Evolutionary conservation across 2,888 invertebrate genomes (phyloP).

Genomic region (Drosophila quinaria): DNA sequence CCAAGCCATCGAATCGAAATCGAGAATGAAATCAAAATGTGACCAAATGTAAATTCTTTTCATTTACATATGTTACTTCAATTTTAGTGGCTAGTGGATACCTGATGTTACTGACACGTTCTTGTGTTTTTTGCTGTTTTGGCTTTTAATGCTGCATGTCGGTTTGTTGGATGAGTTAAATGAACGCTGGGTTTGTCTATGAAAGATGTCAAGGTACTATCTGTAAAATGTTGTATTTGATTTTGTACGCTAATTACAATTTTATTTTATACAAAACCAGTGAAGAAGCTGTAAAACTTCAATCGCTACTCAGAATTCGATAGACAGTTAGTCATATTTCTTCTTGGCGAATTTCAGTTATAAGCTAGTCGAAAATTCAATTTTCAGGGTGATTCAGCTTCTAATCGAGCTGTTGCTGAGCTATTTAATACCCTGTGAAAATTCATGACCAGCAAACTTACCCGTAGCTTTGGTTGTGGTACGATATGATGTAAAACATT

Average conservation of each 20-base stretch:
- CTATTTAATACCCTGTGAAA: background rate
- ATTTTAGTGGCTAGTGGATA: constrained; percentile 48
- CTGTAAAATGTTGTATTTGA: constrained; percentile 59
- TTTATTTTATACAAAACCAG: constrained; percentile 20
- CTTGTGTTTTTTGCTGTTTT: constrained; percentile 10
- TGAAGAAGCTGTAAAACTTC: constrained; percentile 1
- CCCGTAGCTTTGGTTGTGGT: no score
- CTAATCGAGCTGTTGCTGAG: background rate
- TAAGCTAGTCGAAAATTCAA: background rate
- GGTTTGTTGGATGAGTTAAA: constrained; percentile 74
- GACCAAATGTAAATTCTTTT: constrained; percentile 65
- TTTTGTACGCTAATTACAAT: constrained; percentile 67
- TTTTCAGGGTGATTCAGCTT: background rate
- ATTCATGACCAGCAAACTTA: no score
- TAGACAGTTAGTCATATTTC: background rate
- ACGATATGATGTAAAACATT: no score
- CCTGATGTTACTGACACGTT: constrained; percentile 19
- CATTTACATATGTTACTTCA: constrained; percentile 39
- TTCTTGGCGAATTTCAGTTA: background rate
- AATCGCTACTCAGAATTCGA: background rate
- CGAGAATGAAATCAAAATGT: constrained; percentile 67
- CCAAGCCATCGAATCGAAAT: constrained; percentile 52
- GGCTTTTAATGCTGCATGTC: constrained; percentile 10
- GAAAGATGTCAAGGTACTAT: constrained; percentile 83
- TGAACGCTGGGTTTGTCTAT: constrained; percentile 75